These are phyloP conservation scores for Oreohelix idahoensis DNA, from an alignment of 1,140 invertebrate genomes.

Conservation along the genomic window DNA sequence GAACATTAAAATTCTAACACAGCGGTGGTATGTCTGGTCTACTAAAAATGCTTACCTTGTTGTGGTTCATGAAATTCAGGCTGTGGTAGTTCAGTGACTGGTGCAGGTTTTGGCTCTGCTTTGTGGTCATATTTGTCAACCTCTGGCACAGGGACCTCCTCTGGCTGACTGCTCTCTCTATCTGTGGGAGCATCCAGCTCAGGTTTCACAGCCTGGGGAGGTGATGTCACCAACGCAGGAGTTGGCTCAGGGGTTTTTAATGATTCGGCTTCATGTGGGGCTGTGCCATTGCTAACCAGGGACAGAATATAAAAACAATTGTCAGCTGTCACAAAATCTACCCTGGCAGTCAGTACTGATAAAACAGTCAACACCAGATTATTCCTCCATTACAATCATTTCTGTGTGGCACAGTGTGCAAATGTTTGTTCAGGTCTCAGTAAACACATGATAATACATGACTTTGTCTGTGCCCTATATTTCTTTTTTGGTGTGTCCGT, in stretches of 20 bases:
- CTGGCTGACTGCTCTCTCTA: background rate
- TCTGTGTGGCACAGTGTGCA: too few species aligned
- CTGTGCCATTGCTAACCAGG: slow-evolving; percentile 1
- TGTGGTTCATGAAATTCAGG: slow-evolving; percentile 21
- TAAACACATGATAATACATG: too few species aligned
- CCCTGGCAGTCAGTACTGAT: too few species aligned
- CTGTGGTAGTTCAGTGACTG: slow-evolving; percentile 1
- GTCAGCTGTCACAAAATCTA: too few species aligned
- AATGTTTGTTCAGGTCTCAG: too few species aligned
- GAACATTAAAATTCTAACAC: too few species aligned
- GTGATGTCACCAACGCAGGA: slow-evolving; percentile 14
- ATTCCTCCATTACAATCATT: too few species aligned
- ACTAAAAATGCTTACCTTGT: slow-evolving; percentile 27
- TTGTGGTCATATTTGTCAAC: slow-evolving; percentile 29
- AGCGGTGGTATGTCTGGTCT: too few species aligned
- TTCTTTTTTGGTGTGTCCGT: too few species aligned
- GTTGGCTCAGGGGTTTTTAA: slow-evolving; percentile 14
- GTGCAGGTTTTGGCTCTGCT: slow-evolving; percentile 3
- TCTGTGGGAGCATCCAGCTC: background rate
- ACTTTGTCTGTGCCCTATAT: too few species aligned
- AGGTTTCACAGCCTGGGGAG: slow-evolving; percentile 10
- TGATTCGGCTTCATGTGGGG: background rate
- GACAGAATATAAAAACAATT: background rate
- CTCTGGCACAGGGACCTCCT: slow-evolving; percentile 2
- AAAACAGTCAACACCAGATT: too few species aligned